phyloP scores from a whole-genome alignment of 92 coral and sea anemone species.

The Epizoanthus illoricatus region DNA sequence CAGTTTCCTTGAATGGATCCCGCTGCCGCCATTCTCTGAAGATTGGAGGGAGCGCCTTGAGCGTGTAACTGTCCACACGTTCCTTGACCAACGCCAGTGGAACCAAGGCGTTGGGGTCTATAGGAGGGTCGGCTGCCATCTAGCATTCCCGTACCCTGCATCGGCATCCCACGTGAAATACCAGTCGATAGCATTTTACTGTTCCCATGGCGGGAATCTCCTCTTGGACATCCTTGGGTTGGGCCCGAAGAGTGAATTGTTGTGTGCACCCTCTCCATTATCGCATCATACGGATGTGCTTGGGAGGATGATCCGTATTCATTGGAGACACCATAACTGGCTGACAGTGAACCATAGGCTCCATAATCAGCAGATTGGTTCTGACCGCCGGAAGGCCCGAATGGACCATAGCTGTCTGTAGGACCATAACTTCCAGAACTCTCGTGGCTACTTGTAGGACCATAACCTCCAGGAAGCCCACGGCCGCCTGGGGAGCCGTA shows the following conservation, averaged over 20 bases:
- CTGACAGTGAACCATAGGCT: neutral
- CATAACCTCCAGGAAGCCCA: slow-evolving; percentile 6
- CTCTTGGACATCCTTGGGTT: neutral
- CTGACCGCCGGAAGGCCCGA: neutral
- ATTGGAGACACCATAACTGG: neutral
- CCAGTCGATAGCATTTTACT: neutral
- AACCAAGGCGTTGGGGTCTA: neutral
- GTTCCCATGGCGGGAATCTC: neutral
- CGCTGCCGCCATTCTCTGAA: slow-evolving; percentile 10
- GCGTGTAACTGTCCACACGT: neutral
- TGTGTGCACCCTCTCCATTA: slow-evolving; percentile 37
- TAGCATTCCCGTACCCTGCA: neutral
- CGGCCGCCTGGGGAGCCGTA: neutral
- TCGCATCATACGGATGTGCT: slow-evolving; percentile 5
- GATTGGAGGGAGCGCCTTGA: neutral
- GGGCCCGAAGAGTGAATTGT: neutral
- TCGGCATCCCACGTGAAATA: neutral
- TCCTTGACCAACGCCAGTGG: neutral
- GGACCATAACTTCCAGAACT: slow-evolving; percentile 7
- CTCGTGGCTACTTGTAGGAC: neutral
- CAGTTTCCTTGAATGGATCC: slow-evolving; percentile 23
- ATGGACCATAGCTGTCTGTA: neutral
- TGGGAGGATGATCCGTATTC: neutral
- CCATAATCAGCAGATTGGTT: neutral
- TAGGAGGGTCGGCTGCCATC: neutral